phyloP scores from a whole-genome alignment of 1,140 invertebrate genomes.

The Tetranychus urticae region DNA sequence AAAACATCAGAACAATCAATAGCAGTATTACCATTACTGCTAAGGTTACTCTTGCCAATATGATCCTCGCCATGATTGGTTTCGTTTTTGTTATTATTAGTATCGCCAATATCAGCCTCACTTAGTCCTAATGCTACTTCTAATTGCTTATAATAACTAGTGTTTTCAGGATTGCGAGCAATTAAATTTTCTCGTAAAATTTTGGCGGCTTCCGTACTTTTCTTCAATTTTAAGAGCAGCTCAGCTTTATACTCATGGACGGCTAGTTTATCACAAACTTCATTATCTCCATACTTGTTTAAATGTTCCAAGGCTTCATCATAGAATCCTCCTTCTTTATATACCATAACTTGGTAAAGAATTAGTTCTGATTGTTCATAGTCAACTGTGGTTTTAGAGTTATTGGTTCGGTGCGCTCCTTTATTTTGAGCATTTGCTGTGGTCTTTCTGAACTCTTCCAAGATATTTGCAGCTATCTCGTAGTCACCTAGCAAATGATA shows the following conservation, averaged over 20 bases:
- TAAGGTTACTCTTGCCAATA: neutral
- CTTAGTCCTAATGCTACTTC: conserved; percentile 43
- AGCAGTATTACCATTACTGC: neutral
- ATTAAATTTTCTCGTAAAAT: conserved; percentile 57
- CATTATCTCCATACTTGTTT: conserved; percentile 43
- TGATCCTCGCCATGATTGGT: neutral
- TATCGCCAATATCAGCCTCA: neutral
- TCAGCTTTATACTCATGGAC: conserved; percentile 47
- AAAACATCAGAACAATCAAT: no score
- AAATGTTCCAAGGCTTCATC: conserved; percentile 69
- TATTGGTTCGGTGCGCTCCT: neutral
- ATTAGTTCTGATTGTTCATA: conserved; percentile 92
- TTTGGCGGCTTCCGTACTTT: conserved; percentile 43
- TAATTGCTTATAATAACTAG: conserved; percentile 65
- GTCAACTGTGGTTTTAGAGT: conserved; percentile 40
- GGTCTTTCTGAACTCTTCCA: conserved; percentile 78
- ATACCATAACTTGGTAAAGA: conserved; percentile 86
- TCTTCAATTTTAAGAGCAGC: conserved; percentile 38
- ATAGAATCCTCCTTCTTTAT: conserved; percentile 61
- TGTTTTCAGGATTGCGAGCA: conserved; percentile 83
- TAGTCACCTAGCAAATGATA: conserved; percentile 90
- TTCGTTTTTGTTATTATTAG: neutral
- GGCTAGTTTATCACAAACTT: conserved; percentile 82
- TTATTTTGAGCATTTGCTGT: conserved; percentile 3
- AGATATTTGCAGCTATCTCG: conserved; percentile 83